A percentile compares a stretch with the other conserved stretches of the same genome.
Evolutionary conservation across 2,113 vertebrate species (phyloP).

Genomic region (Mobula hypostoma): DNA sequence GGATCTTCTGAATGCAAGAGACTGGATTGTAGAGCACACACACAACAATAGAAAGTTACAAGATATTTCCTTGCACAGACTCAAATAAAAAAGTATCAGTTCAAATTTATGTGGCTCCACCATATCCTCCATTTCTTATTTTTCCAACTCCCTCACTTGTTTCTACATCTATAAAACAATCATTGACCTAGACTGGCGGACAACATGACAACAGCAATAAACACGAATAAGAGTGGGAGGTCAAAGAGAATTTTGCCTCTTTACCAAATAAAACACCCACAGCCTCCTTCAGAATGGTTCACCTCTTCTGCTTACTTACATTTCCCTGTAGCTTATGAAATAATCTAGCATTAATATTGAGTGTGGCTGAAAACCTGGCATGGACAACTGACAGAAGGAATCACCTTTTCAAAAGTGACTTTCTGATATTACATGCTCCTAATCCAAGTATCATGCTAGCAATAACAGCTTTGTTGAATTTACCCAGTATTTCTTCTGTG

Average conservation of each 20-base stretch:
- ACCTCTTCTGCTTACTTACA: neutral
- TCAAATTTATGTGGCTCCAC: neutral
- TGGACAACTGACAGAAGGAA: neutral
- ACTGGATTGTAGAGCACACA: neutral
- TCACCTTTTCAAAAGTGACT: neutral
- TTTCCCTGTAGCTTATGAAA: neutral
- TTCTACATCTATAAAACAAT: neutral
- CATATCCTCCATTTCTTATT: neutral
- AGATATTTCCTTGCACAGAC: neutral
- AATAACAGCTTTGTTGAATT: constrained; percentile 34
- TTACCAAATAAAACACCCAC: neutral
- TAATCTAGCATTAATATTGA: neutral
- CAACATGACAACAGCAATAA: no score
- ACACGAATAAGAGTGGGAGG: neutral
- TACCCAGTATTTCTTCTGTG: constrained; percentile 35
- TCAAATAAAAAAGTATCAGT: neutral
- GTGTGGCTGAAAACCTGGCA: constrained; percentile 13
- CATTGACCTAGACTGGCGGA: neutral
- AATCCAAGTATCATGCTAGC: constrained; percentile 10
- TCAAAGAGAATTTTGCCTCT: neutral
- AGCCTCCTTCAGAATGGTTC: neutral
- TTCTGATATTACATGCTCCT: neutral
- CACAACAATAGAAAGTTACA: neutral
- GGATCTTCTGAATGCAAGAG: neutral
- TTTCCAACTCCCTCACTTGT: neutral